Evolutionary conservation across 2,113 vertebrate species (phyloP), one percentile per base, ranked within the genome.

Genomic region (Mesitornis unicolor): DNA sequence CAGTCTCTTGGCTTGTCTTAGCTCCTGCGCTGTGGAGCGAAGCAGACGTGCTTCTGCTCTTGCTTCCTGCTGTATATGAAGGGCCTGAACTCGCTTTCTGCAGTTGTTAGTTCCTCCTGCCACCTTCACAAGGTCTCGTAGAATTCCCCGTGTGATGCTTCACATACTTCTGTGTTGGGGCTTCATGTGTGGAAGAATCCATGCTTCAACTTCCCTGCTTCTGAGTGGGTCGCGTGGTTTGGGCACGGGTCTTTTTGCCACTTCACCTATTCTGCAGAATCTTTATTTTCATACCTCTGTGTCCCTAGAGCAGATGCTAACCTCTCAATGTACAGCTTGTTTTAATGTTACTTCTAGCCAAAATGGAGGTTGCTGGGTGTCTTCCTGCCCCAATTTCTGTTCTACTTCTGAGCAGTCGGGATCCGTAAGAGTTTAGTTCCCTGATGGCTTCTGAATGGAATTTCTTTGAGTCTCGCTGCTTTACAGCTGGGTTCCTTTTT

Each of bases 271-370:
- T 97, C 61, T 93, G 78, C 53, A 79, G 78, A 61, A 68, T 71
- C 67, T n/a, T 79, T 94, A 19, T 93, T 95, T 92, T 93, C 7
- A 6, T 95, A 64, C 53, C 7, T 89, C 29, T 6, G 8, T 80
- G 75, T 94, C 82, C 88, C 85, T 90, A 54, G 79, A 96, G 94
- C 75, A 57, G 73, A 48, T 18, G 42, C 57, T n/a, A 35, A 65
- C 71, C 93, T 95, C 82, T 80, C 53, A 14, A 40, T 1, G 7
- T 88, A 74, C 75, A 80, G 71, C 90, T 90, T 90, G 78, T 92
- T 88, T 94, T 76, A 83, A 57, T 40, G 54, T 69, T 90, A 88
- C 88, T 94, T 87, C 88, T 36, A 95, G 94, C 57, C 63, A 95
- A 80, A 94, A 92, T 94, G 67, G 88, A 90, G 95, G 88, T 90